Percentiles rank a stretch among this genome's conserved stretches.
phyloP scores from a whole-genome alignment of 2,797 vertebrate species.

The Hyperoplus lanceolatus region DNA sequence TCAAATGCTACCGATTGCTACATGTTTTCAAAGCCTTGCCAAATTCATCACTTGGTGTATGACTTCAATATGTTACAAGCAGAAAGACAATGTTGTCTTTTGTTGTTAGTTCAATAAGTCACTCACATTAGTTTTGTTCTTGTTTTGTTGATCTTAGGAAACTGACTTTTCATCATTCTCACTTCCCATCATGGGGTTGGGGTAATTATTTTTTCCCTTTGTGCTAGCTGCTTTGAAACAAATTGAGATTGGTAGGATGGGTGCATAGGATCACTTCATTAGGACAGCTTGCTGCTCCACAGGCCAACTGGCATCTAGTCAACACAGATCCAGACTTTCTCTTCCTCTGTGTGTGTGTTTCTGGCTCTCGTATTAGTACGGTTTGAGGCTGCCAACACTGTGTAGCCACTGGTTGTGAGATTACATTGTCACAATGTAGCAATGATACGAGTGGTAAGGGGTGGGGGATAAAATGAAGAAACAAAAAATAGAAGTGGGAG shows the following conservation, averaged over 20 bases:
- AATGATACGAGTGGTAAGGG: constrained; percentile 37
- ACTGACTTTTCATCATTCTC: constrained; percentile 2
- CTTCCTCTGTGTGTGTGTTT: constrained; percentile 7
- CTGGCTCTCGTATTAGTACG: constrained; percentile 50
- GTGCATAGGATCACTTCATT: constrained; percentile 71
- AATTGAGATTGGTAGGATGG: constrained; percentile 60
- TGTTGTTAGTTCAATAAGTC: constrained; percentile 4
- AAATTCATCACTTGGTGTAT: background rate
- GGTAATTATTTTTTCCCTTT: constrained; percentile 38
- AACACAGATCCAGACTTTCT: constrained; percentile 35
- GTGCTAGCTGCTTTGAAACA: constrained; percentile 52
- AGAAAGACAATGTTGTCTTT: constrained; percentile 5
- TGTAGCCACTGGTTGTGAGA: constrained; percentile 61
- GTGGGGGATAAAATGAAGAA: constrained; percentile 2
- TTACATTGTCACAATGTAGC: constrained; percentile 55
- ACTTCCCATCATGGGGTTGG: constrained; percentile 14
- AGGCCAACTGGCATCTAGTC: constrained; percentile 73
- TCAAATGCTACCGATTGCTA: background rate
- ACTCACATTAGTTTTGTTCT: background rate
- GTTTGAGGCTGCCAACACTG: constrained; percentile 46
- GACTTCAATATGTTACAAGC: background rate
- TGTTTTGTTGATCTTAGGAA: constrained; percentile 11
- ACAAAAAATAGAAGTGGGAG: background rate
- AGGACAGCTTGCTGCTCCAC: constrained; percentile 75
- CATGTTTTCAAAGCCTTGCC: constrained; percentile 19